Evolutionary conservation across 2,113 vertebrate genomes (phyloP).

Genomic region (Anarrhichthys ocellatus): DNA sequence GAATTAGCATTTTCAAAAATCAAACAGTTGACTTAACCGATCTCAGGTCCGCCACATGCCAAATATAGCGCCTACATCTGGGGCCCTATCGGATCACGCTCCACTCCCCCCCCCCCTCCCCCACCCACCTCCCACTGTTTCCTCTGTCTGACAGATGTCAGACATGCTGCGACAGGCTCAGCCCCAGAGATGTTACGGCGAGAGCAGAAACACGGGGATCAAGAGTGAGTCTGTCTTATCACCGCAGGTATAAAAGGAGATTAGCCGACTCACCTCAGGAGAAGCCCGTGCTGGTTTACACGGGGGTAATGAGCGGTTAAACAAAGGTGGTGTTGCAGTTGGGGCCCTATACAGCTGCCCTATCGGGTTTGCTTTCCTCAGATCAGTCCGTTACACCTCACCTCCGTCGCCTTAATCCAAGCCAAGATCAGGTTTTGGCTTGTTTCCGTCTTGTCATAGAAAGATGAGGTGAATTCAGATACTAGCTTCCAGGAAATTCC

Average conservation of each 20-base stretch:
- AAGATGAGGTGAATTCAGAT: not conserved
- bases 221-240: slow-evolving; percentile 65
- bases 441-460: not conserved
- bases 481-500: not conserved
- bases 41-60: slow-evolving; percentile 11
- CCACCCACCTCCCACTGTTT: slow-evolving; percentile 1
- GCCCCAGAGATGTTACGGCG: slow-evolving; percentile 51
- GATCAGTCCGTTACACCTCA: slow-evolving; percentile 48
- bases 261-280: slow-evolving; percentile 63
- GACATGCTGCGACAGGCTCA: slow-evolving; percentile 65
- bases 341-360: not conserved
- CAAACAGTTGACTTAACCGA: not conserved
- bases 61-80: slow-evolving; percentile 36
- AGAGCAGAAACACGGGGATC: slow-evolving; percentile 65
- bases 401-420: slow-evolving; percentile 36
- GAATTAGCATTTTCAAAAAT: not conserved
- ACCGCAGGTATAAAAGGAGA: slow-evolving; percentile 66
- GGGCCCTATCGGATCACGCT: slow-evolving; percentile 30
- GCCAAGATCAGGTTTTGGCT: slow-evolving; percentile 37
- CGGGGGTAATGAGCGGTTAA: slow-evolving; percentile 59
- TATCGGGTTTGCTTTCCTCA: slow-evolving; percentile 25
- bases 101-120: not conserved
- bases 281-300: slow-evolving; percentile 51
- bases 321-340: slow-evolving; percentile 31
- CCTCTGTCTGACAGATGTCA: slow-evolving; percentile 63